Base-by-base conservation (phyloP, 2,797 vertebrate species). In the Ispidina lecontei region DNA sequence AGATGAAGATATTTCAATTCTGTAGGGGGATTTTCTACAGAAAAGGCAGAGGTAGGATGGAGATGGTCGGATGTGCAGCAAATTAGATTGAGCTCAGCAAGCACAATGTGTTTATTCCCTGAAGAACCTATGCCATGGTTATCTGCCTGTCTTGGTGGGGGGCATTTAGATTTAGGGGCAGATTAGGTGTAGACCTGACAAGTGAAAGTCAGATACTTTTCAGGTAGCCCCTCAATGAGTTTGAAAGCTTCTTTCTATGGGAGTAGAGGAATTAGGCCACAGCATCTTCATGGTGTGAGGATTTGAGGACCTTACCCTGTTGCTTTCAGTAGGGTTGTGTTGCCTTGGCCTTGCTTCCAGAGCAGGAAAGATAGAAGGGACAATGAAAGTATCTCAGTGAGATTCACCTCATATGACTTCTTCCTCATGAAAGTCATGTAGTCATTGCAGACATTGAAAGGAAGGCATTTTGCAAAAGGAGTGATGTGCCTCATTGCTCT, bases 381-480 rank as follows among this genome's bases (percentile, higher is more conserved):
- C 29, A 43, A 33, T 20, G 15, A 21, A 86, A 81, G 9, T 20
- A 2, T 51, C 67, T 65, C n/a, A 25, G 17, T n/a, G 63, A 84
- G 52, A 62, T 46, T 68, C 47, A 35, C 65, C n/a, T 51, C 25
- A 14, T 39, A 7, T 35, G 56, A 52, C 12, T 91, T 85, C 43
- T 46, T 67, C 51, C 59, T 94, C 13, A 14, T 29, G 33, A 41
- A 71, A 68, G 22, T 28, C 1, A 0, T 44, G 26, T 16, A 81
- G 41, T 59, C 44, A 22, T 31, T 73, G 41, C 35, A 77, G 69
- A 21, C 1, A 1, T 17, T 77, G 73, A 47, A 51, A 74, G 56
- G 65, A 93, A 80, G 69, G 55, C 4, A 37, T 94, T 93, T 89
- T 87, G 56, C 64, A 74, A 44, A 60, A 87, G 29, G 20, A 76